Evolutionary conservation across 2,797 vertebrate species (phyloP).

Genomic region (Rachycentron canadum): DNA sequence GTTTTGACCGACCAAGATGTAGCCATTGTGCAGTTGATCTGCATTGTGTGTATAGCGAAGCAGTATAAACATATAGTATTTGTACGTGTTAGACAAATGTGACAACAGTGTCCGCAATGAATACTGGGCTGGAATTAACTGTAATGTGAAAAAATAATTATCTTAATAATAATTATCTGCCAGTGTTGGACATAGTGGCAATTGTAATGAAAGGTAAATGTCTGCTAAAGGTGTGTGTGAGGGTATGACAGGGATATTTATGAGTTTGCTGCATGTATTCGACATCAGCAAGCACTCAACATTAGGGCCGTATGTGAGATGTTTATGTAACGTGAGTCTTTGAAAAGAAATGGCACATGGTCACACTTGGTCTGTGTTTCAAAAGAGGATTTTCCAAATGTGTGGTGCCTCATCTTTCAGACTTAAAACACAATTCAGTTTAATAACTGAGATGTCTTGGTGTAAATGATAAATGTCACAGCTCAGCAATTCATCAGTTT

Average conservation of each 20-base stretch:
- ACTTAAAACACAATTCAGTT: background rate
- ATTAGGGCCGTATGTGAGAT: background rate
- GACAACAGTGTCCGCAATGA: background rate
- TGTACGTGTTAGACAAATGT: background rate
- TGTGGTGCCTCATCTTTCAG: background rate
- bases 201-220: background rate
- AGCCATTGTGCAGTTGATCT: background rate
- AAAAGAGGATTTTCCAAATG: background rate
- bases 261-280: background rate
- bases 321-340: background rate
- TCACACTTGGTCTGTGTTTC: background rate
- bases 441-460: background rate
- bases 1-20: background rate
- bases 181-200: too few relatives aligned
- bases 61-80: background rate
- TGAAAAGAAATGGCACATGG: background rate
- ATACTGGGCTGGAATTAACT: background rate
- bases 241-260: background rate
- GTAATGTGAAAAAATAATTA: background rate
- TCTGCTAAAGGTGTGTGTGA: background rate
- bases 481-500: conserved; percentile 1
- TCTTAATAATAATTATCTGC: too few relatives aligned
- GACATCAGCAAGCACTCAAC: background rate
- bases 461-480: background rate
- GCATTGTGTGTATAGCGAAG: background rate